A percentile compares a stretch with the other conserved stretches of the same genome.
Evolutionary conservation across 1,140 invertebrate genomes (phyloP).

Genomic region (Vanessa atalanta): DNA sequence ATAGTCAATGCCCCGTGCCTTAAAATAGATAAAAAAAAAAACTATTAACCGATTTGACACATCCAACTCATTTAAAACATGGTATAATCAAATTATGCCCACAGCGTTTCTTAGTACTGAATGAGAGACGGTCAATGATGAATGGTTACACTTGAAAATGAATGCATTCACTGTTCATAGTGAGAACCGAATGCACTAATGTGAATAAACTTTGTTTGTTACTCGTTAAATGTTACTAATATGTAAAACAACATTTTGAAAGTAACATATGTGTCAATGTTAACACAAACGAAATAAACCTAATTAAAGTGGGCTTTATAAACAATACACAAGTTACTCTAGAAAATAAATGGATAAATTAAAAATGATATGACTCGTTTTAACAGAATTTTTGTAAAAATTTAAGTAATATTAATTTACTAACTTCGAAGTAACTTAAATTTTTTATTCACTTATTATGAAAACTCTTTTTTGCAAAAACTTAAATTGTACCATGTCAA

Average conservation of each 20-base stretch:
- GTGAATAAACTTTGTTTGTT: constrained; percentile 41
- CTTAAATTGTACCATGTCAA: too few species aligned
- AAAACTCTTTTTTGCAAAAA: too few species aligned
- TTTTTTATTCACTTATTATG: too few species aligned
- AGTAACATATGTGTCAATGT: background rate
- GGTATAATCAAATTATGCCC: constrained; percentile 20
- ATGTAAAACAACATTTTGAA: constrained; percentile 1
- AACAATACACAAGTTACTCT: too few species aligned
- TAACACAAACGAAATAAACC: too few species aligned
- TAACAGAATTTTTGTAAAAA: too few species aligned
- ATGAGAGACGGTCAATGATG: constrained; percentile 29
- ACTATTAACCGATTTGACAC: constrained; percentile 21
- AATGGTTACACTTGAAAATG: constrained; percentile 43
- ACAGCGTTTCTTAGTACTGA: constrained; percentile 24
- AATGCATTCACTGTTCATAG: constrained; percentile 41
- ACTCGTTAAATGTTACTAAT: background rate
- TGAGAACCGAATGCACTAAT: constrained; percentile 46
- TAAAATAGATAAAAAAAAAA: background rate
- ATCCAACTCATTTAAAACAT: constrained; percentile 10
- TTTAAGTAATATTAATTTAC: too few species aligned
- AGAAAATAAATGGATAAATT: too few species aligned
- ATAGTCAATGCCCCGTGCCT: background rate
- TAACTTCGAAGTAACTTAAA: too few species aligned
- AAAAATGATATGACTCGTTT: too few species aligned
- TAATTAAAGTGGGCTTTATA: too few species aligned